Percentiles rank a stretch among this genome's conserved stretches.
These are phyloP conservation scores for Tychaedon coryphoeus DNA, from an alignment of 2,113 vertebrate species.

Conservation along the genomic window DNA sequence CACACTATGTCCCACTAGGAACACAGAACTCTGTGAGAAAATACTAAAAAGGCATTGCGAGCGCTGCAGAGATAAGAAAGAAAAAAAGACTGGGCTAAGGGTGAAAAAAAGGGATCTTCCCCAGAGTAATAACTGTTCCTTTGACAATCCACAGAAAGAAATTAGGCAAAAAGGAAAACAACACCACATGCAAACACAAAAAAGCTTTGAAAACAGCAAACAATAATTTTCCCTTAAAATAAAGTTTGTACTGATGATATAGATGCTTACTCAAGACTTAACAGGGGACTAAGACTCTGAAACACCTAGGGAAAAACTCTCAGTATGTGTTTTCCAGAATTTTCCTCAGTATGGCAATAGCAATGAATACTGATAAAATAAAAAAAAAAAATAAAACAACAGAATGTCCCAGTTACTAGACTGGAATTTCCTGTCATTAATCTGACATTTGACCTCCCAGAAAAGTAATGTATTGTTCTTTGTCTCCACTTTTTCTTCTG, in stretches of 20 bases:
- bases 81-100: neutral
- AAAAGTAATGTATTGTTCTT: neutral
- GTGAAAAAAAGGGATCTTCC: slow-evolving; percentile 1
- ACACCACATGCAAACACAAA: neutral
- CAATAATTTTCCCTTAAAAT: neutral
- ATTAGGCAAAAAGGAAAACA: neutral
- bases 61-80: neutral
- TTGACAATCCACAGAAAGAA: neutral
- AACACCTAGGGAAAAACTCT: neutral
- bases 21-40: slow-evolving; percentile 39
- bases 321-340: neutral
- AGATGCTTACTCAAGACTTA: neutral
- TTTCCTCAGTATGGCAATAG: neutral
- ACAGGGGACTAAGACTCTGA: neutral
- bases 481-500: neutral
- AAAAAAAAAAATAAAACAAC: neutral
- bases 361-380: neutral
- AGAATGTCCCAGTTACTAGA: neutral
- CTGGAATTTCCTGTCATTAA: neutral
- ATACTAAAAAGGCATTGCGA: slow-evolving; percentile 24
- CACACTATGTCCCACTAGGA: slow-evolving; percentile 34
- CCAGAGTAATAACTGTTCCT: neutral
- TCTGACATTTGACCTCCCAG: accelerated
- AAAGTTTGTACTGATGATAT: neutral
- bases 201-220: slow-evolving; percentile 23